Base-by-base conservation (phyloP, 2,797 vertebrate species). In the Otolemur crassicaudatus region DNA sequence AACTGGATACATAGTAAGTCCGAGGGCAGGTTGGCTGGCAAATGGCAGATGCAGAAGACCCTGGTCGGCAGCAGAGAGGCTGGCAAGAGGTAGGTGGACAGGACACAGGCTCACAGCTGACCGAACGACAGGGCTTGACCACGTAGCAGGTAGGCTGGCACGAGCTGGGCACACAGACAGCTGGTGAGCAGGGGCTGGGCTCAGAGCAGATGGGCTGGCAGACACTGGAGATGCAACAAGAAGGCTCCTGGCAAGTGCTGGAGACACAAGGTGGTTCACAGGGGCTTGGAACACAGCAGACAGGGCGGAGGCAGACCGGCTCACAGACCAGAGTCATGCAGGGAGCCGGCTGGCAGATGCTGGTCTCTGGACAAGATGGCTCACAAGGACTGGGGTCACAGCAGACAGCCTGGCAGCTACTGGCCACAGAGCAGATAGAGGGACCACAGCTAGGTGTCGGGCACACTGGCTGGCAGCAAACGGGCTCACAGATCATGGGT, bases 1-100 rank as follows among this genome's bases (percentile, higher is more conserved):
- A 97, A 63, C 97, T 97, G 16, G 97, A 95, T 76, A 98, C 92
- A 31, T 97, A 97, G 94, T 96, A 98, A 72, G 97, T 97, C 25
- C 90, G 69, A 20, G 96, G 65, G 19, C 91, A 96, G 60, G 73
- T 34, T 53, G 97, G 96, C 29, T 85, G 97, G 90, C 95, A 97
- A 94, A 92, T 16, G 5, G 90, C 97, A 95, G 97, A 97, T 8
- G 97, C 97, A 11, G 97, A 98, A 80, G 97, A 98, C 20, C 97
- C 97, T 0, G 85, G 93, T 19, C 70, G 95, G 84, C 93, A 37
- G 53, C 83, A 92, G 46, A 81, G 81, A 63, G 97, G 91, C 37
- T 92, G 96, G 69, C 94, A 94, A 60, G 97, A 93, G 0, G 89
- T 14, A 29, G 97, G 14, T 12, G 86, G 91, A 25, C 92, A 94